phyloP scores from a whole-genome alignment of 2,113 vertebrate genomes.

The Nansenia antarctica region DNA sequence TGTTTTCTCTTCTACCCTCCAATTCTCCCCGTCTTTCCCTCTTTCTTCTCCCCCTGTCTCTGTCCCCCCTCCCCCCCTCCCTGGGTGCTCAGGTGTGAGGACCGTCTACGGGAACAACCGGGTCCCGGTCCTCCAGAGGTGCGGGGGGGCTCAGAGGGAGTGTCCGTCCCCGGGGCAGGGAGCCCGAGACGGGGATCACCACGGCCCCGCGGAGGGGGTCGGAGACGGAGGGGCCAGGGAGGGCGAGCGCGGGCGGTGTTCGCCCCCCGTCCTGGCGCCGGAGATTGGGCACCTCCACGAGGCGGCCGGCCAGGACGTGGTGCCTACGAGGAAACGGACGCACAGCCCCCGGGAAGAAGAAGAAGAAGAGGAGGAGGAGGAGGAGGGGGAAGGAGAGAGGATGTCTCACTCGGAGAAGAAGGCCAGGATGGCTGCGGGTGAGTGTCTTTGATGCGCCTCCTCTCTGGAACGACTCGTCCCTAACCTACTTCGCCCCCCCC shows the following conservation, averaged over 20 bases:
- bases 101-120: slow-evolving; percentile 57
- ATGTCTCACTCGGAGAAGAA: slow-evolving; percentile 53
- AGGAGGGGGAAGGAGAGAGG: slow-evolving; percentile 52
- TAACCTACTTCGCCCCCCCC: slow-evolving; percentile 7
- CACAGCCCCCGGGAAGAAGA: slow-evolving; percentile 70
- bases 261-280: slow-evolving; percentile 45
- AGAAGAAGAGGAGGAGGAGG: slow-evolving; percentile 69
- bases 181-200: slow-evolving; percentile 28
- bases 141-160: slow-evolving; percentile 48
- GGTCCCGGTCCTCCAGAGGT: slow-evolving; percentile 70
- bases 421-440: slow-evolving; percentile 54
- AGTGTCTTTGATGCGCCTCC: slow-evolving; percentile 14
- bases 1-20: slow-evolving; percentile 23
- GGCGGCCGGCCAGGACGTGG: slow-evolving; percentile 65
- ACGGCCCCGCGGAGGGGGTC: slow-evolving; percentile 9
- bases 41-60: background rate
- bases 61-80: background rate
- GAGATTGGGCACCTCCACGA: slow-evolving; percentile 48
- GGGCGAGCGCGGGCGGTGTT: slow-evolving; percentile 37
- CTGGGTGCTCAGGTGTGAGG: slow-evolving; percentile 51
- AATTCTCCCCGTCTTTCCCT: slow-evolving; percentile 31
- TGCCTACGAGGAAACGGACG: slow-evolving; percentile 80
- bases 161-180: slow-evolving; percentile 34
- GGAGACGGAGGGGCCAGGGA: slow-evolving; percentile 49
- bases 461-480: background rate